Evolutionary conservation across 2,113 vertebrate genomes (phyloP).

Genomic region (Scomber japonicus): DNA sequence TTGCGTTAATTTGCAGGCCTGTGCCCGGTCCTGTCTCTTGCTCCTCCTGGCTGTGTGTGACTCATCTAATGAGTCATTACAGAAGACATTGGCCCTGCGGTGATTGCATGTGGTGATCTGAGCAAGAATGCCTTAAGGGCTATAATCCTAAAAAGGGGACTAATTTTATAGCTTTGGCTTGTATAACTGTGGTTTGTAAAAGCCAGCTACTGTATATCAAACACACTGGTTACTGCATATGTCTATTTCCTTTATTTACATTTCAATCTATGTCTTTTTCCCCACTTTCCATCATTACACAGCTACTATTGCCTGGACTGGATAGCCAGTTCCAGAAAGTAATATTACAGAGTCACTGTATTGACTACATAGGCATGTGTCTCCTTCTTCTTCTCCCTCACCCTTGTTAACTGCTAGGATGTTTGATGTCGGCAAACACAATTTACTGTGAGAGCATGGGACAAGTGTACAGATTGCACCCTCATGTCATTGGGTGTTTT

Average conservation of each 20-base stretch:
- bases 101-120: conserved; percentile 20
- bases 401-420: conserved; percentile 2
- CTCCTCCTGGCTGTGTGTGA: conserved; percentile 35
- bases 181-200: conserved; percentile 3
- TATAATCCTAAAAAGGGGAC: conserved; percentile 7
- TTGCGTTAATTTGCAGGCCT: conserved; percentile 19
- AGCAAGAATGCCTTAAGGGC: neutral
- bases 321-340: neutral
- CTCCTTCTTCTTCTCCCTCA: neutral
- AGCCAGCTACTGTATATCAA: neutral
- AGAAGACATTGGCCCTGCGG: conserved; percentile 7
- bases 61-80: conserved; percentile 50
- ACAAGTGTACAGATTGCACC: neutral
- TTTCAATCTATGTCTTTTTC: neutral
- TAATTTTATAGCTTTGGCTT: conserved; percentile 1
- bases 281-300: neutral
- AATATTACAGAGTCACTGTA: neutral
- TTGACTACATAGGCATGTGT: neutral
- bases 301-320: neutral
- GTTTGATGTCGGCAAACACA: conserved; percentile 16
- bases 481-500: conserved; percentile 1
- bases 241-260: neutral
- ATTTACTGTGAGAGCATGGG: neutral
- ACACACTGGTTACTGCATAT: neutral
- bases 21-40: conserved; percentile 16